Evolutionary conservation across 2,888 invertebrate genomes (phyloP).

Genomic region (Andrena dorsata): DNA sequence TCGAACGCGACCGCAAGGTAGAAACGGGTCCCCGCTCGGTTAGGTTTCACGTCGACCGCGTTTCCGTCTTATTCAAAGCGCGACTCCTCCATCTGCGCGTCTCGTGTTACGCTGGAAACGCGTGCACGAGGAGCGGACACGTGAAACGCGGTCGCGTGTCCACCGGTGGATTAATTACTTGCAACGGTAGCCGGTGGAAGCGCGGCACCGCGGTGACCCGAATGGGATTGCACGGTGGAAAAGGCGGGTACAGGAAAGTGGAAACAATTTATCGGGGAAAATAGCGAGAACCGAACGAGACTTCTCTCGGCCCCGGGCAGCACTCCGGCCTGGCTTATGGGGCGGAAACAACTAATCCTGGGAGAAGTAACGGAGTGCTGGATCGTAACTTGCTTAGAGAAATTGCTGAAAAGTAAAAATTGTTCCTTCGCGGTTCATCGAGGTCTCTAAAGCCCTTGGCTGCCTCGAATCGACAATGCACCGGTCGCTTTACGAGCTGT

Average conservation of each 20-base stretch:
- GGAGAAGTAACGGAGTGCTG: constrained; percentile 18
- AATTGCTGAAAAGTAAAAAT: constrained; percentile 26
- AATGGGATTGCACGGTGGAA: constrained; percentile 5
- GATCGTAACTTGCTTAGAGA: constrained; percentile 15
- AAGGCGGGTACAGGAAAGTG: not conserved
- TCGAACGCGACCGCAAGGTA: constrained; percentile 16
- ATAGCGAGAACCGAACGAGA: constrained; percentile 15
- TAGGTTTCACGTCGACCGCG: constrained; percentile 66
- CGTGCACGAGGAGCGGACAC: constrained; percentile 29
- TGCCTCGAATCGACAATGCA: not conserved
- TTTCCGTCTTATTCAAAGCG: constrained; percentile 63
- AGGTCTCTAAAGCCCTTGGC: not conserved
- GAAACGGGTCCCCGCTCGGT: constrained; percentile 53
- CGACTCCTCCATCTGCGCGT: constrained; percentile 30
- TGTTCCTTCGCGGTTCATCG: constrained; percentile 1
- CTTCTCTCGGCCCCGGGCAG: not conserved
- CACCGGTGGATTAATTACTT: constrained; percentile 59
- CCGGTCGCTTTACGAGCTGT: not conserved
- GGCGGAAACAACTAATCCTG: constrained; percentile 28
- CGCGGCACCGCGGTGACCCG: not conserved
- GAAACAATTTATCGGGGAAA: constrained; percentile 21
- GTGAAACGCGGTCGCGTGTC: constrained; percentile 31
- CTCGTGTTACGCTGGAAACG: constrained; percentile 33
- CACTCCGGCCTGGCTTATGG: constrained; percentile 17
- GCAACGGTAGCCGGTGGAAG: constrained; percentile 5